phyloP scores from a whole-genome alignment of 2,797 vertebrate genomes.

The Melanotaenia parkinsoni region DNA sequence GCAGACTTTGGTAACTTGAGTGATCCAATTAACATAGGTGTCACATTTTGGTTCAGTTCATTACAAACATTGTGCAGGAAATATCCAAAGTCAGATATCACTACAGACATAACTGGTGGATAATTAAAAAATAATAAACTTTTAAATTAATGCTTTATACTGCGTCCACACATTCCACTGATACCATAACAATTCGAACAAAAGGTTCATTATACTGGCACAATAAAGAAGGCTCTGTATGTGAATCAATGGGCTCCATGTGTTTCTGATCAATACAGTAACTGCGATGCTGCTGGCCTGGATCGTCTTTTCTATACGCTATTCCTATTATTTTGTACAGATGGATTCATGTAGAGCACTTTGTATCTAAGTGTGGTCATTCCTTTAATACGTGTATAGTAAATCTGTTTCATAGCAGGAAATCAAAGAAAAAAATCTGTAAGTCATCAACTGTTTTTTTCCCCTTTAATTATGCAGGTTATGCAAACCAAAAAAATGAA shows the following conservation, averaged over 20 bases:
- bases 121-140: conserved; percentile 25
- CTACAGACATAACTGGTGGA: conserved; percentile 13
- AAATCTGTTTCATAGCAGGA: conserved; percentile 7
- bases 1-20: not conserved
- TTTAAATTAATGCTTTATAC: conserved; percentile 56
- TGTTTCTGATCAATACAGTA: conserved; percentile 69
- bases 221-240: conserved; percentile 68
- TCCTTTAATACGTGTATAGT: conserved; percentile 15
- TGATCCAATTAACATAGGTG: conserved; percentile 17
- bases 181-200: conserved; percentile 63
- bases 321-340: conserved; percentile 29
- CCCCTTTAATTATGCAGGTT: not conserved
- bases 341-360: conserved; percentile 22
- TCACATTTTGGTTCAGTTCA: conserved; percentile 21
- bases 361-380: conserved; percentile 2
- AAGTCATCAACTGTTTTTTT: not conserved
- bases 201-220: conserved; percentile 67
- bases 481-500: not conserved
- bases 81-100: conserved; percentile 5
- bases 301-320: conserved; percentile 43
- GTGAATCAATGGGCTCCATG: conserved; percentile 72
- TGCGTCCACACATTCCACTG: conserved; percentile 54
- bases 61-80: conserved; percentile 4
- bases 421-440: conserved; percentile 11
- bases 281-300: conserved; percentile 43